A percentile compares a stretch with the other conserved stretches of the same genome.
Evolutionary conservation across 2,797 vertebrate genomes (phyloP).

Genomic region (Sciurus vulgaris): DNA sequence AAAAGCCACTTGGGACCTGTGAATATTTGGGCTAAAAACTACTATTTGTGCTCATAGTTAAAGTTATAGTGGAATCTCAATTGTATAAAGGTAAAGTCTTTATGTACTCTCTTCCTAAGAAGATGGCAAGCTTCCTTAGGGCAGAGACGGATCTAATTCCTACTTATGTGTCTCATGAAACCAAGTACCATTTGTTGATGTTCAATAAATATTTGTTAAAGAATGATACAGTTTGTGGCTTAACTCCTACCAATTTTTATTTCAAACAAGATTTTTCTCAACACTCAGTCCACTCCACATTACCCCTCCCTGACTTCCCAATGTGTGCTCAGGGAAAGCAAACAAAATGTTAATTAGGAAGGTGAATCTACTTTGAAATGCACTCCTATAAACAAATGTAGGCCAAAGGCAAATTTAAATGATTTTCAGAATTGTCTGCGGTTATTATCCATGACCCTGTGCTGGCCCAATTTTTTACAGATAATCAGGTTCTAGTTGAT

Average conservation of each 20-base stretch:
- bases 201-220: constrained; percentile 60
- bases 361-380: constrained; percentile 49
- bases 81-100: neutral
- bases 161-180: neutral
- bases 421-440: constrained; percentile 61
- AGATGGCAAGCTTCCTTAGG: neutral
- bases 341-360: constrained; percentile 71
- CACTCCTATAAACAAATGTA: constrained; percentile 73
- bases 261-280: constrained; percentile 42
- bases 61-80: constrained; percentile 4
- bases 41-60: neutral
- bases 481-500: constrained; percentile 78
- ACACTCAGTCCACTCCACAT: neutral
- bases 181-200: neutral
- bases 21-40: neutral
- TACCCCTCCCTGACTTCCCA: neutral
- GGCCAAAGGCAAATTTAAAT: constrained; percentile 74
- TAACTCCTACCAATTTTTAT: constrained; percentile 56
- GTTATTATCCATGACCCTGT: constrained; percentile 70
- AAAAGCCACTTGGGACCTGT: neutral
- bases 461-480: constrained; percentile 73
- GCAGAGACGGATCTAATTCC: neutral
- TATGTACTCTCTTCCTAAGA: neutral
- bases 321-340: constrained; percentile 30
- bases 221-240: constrained; percentile 24